Evolutionary conservation across 1,140 invertebrate species (phyloP).

Genomic region (Gonatopus flavifemur): DNA sequence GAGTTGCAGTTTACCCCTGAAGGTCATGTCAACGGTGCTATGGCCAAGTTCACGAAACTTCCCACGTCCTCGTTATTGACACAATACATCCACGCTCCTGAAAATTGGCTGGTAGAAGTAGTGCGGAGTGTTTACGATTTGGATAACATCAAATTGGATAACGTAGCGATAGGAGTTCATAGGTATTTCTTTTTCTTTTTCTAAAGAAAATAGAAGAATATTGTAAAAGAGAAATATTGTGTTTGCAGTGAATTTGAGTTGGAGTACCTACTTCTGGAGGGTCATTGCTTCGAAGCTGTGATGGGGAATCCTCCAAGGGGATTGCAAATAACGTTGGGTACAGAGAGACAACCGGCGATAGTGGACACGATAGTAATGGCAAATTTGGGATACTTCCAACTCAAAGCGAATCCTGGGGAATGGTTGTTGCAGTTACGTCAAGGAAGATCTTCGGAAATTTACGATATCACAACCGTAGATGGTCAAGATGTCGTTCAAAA

Average conservation of each 20-base stretch:
- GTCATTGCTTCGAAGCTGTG: conserved; percentile 93
- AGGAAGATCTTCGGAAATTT: conserved; percentile 93
- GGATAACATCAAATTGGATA: conserved; percentile 93
- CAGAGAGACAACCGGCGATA: conserved; percentile 70
- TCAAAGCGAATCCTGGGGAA: conserved; percentile 96
- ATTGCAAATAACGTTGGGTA: conserved; percentile 94
- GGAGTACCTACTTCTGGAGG: conserved; percentile 76
- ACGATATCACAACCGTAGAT: conserved; percentile 72
- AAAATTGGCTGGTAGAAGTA: conserved; percentile 98
- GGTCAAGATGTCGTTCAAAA: conserved; percentile 62
- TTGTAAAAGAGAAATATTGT: not conserved
- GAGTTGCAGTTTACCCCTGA: conserved; percentile 77
- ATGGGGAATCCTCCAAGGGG: conserved; percentile 93
- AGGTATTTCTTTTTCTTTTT: conserved; percentile 56
- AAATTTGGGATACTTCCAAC: conserved; percentile 96
- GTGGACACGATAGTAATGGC: conserved; percentile 99
- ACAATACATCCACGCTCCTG: conserved; percentile 92
- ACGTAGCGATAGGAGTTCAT: conserved; percentile 76
- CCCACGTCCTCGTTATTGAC: conserved; percentile 93
- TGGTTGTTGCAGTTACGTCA: conserved; percentile 88
- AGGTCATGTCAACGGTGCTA: conserved; percentile 72
- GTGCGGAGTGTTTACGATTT: conserved; percentile 94
- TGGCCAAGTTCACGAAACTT: conserved; percentile 84
- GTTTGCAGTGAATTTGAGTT: conserved; percentile 72
- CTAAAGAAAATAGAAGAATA: not conserved